These are phyloP conservation scores for Pristionchus pacificus DNA, from an alignment of 1,140 invertebrate genomes.

Conservation along the genomic window DNA sequence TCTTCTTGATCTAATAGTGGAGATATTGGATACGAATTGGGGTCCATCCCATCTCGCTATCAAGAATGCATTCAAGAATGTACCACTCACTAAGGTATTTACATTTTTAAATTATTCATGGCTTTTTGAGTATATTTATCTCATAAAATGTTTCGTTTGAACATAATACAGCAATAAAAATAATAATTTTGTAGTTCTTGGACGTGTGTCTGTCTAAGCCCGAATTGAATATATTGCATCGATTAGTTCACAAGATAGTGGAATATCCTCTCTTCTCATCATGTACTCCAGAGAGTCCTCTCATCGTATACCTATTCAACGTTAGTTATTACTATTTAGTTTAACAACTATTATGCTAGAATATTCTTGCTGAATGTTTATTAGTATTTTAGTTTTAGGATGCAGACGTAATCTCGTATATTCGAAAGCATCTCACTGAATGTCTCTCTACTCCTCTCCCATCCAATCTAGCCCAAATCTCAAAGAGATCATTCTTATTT, in stretches of 20 bases:
- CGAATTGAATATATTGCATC: not conserved
- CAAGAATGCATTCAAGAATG: not conserved
- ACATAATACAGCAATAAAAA: too few species aligned
- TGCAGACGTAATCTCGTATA: not conserved
- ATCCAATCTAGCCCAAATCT: not conserved
- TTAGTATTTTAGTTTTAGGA: not conserved
- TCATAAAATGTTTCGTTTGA: too few species aligned
- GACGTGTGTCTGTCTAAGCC: not conserved
- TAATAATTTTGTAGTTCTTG: too few species aligned
- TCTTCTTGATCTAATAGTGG: not conserved
- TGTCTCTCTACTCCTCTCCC: not conserved
- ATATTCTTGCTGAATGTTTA: too few species aligned
- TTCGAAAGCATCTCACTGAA: not conserved
- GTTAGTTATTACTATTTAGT: too few species aligned
- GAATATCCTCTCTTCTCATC: not conserved
- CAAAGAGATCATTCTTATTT: not conserved
- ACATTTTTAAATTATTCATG: too few species aligned
- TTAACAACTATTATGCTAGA: too few species aligned
- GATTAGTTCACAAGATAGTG: not conserved
- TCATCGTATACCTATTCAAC: not conserved
- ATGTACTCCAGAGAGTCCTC: not conserved
- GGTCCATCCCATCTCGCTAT: not conserved
- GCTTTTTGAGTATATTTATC: too few species aligned
- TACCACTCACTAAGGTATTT: not conserved
- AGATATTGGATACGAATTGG: not conserved